Evolutionary conservation across 1,140 invertebrate species (phyloP).

Genomic region (Aphidius ervi): DNA sequence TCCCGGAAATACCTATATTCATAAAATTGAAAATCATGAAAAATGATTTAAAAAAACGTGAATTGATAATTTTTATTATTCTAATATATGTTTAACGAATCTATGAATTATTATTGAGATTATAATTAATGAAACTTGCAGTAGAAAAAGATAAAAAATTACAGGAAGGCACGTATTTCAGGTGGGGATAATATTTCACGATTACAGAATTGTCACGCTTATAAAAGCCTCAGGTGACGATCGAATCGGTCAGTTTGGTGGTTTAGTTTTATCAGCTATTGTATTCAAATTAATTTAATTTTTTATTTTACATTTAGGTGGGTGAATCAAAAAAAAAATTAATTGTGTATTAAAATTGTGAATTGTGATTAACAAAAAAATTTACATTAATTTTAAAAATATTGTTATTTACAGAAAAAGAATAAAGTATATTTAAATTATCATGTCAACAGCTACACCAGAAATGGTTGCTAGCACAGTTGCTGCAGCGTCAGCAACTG

Average conservation of each 20-base stretch:
- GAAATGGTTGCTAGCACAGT: conserved; percentile 45
- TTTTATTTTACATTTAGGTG: conserved; percentile 30
- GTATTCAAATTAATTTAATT: conserved; percentile 23
- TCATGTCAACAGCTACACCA: conserved; percentile 46
- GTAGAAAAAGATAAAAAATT: no score
- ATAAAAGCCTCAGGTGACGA: conserved; percentile 39
- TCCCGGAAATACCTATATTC: no score
- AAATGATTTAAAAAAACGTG: no score
- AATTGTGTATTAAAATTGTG: no score
- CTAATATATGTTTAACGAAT: no score
- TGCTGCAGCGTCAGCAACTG: conserved; percentile 38
- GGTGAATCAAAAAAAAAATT: conserved; percentile 19
- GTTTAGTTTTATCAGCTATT: conserved; percentile 35
- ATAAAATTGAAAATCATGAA: no score
- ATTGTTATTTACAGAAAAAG: conserved; percentile 24
- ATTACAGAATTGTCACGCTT: conserved; percentile 24
- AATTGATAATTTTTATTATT: no score
- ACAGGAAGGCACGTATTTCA: no score
- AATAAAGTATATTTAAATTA: conserved; percentile 18
- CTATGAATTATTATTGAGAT: no score
- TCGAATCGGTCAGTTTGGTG: conserved; percentile 39
- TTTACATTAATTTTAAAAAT: conserved; percentile 2
- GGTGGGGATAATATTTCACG: no score
- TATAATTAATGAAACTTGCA: no score
- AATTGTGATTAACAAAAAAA: conserved; percentile 17